Base-by-base conservation (phyloP, 2,113 vertebrate species). In the Xiphophorus hellerii region DNA sequence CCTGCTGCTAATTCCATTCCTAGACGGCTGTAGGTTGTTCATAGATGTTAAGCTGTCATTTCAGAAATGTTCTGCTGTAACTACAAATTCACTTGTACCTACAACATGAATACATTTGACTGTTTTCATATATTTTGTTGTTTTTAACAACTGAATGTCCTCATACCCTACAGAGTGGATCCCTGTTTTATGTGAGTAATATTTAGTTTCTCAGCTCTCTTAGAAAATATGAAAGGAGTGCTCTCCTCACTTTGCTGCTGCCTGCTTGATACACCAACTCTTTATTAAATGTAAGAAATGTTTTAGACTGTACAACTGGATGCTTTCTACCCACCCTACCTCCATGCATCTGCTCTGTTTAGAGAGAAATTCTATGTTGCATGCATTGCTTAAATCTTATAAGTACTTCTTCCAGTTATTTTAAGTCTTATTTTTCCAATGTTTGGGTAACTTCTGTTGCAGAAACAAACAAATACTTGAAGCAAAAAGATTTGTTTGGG, bases 151-250 rank as follows among this genome's bases (percentile, higher is more conserved):
- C 75, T 92, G 84, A 90, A 88, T 93, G 77, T 93, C 75, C 90
- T 75, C 84, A 81, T 91, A 77, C 91, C 93, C 92, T 91, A 88
- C 94, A 94, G 93, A 95, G 91, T 91, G 94, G 95, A 94, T 81
- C 93, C 93, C 93, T 95, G 87, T 91, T 94, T 94, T 94, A 88
- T 96, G 96, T 96, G 95, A 96, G 95, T 95, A 96, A 95, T 92
- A 90, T 87, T 92, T 90, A 93, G 93, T 89, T 88, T 87, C 84
- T 89, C 86, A 84, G 69, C 71, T 91, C 51, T 85, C 44, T 84
- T 71, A 82, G 58, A 64, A 74, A 85, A 77, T 62, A 66, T 65
- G 42, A 84, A 60, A 78, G 84, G 48, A 84, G 71, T 60, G 48
- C 79, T 86, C 71, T 71, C 76, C 74, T 76, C 80, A 76, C 80